phyloP scores from a whole-genome alignment of 2,888 invertebrate genomes.

The Drosophila rubida region DNA sequence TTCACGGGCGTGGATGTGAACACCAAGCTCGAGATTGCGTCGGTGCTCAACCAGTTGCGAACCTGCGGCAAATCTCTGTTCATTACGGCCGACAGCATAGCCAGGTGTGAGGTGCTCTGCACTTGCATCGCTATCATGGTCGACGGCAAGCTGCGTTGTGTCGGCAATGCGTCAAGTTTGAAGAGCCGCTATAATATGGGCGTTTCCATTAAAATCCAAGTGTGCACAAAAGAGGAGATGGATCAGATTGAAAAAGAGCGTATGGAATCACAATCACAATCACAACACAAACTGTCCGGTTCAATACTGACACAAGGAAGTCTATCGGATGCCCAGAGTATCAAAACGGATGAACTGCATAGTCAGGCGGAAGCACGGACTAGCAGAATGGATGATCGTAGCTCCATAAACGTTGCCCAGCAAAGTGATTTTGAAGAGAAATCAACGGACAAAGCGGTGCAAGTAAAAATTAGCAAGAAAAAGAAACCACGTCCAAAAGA shows the following conservation, averaged over 20 bases:
- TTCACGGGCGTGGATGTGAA: constrained; percentile 85
- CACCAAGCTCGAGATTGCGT: constrained; percentile 90
- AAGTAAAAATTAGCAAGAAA: constrained; percentile 3
- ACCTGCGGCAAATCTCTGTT: constrained; percentile 90
- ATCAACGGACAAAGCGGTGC: constrained; percentile 6
- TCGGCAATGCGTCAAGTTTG: constrained; percentile 89
- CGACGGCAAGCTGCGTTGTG: constrained; percentile 89
- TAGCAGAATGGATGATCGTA: no score
- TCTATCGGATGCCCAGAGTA: no score
- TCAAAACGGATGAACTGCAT: no score
- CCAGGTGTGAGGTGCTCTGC: constrained; percentile 92
- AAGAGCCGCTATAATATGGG: constrained; percentile 88
- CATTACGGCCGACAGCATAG: constrained; percentile 93
- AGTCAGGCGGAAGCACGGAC: no score
- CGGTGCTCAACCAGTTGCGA: constrained; percentile 88
- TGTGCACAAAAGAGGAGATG: constrained; percentile 31
- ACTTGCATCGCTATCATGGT: constrained; percentile 92
- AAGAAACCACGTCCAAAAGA: not conserved
- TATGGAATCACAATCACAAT: no score
- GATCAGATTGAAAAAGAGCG: not conserved
- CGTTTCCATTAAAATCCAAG: constrained; percentile 83
- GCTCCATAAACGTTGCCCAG: no score
- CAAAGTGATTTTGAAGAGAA: no score
- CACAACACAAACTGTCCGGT: not conserved
- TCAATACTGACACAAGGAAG: no score